Evolutionary conservation across 1,140 invertebrate species (phyloP).

Genomic region (Delia radicum): DNA sequence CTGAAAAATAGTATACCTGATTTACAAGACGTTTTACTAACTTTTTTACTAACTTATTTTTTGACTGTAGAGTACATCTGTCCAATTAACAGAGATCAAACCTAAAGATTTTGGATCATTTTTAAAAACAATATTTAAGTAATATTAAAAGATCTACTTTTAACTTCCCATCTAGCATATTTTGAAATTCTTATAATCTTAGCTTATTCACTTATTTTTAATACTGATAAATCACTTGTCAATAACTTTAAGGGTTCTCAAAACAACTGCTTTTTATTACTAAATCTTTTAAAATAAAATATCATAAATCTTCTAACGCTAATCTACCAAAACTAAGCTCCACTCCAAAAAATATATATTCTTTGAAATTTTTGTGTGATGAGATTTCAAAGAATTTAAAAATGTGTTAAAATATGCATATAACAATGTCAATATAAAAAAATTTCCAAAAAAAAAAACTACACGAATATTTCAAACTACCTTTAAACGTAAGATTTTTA

Average conservation of each 20-base stretch:
- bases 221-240: constrained; percentile 15
- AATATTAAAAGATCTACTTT: too few species aligned
- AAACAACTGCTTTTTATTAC: not conserved
- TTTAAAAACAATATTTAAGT: too few species aligned
- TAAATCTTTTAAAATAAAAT: not conserved
- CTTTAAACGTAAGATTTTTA: not conserved
- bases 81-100: too few species aligned
- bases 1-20: too few species aligned
- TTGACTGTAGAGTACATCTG: too few species aligned
- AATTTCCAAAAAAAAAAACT: not conserved
- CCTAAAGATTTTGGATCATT: too few species aligned
- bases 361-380: constrained; percentile 25
- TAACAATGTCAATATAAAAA: constrained; percentile 33
- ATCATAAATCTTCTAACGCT: not conserved
- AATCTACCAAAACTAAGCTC: not conserved
- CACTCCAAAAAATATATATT: not conserved
- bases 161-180: too few species aligned
- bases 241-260: not conserved
- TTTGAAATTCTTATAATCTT: not conserved
- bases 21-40: too few species aligned
- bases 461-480: not conserved
- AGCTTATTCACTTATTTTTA: not conserved
- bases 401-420: constrained; percentile 52
- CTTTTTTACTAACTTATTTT: too few species aligned
- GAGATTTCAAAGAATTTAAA: constrained; percentile 39